These are phyloP conservation scores for Hemichromis elongatus DNA, from an alignment of 2,113 vertebrate species.

Conservation along the genomic window DNA sequence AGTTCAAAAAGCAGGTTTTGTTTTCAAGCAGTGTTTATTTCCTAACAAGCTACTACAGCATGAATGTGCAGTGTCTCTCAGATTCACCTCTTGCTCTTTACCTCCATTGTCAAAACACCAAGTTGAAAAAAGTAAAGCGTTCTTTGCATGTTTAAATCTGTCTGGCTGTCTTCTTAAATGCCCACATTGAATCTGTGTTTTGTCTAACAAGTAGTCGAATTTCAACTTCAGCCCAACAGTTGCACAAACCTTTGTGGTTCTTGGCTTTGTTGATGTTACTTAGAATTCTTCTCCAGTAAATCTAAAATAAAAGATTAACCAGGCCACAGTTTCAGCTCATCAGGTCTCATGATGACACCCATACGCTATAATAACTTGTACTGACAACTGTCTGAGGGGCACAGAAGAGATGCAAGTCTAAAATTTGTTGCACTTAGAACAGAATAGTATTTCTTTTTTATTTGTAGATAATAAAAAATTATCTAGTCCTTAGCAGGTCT, in stretches of 20 bases:
- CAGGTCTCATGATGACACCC: background rate
- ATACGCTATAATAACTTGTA: background rate
- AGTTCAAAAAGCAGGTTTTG: background rate
- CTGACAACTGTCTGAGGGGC: background rate
- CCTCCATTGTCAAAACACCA: background rate
- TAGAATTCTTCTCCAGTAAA: background rate
- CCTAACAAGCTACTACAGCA: background rate
- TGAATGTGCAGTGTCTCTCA: background rate
- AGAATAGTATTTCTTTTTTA: no score
- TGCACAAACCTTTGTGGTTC: background rate
- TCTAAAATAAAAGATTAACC: background rate
- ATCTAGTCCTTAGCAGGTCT: background rate
- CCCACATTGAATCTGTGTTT: background rate
- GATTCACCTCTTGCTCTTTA: background rate
- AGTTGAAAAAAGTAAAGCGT: background rate
- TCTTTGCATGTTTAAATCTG: background rate
- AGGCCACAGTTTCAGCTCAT: background rate
- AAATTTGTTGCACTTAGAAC: background rate
- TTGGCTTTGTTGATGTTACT: background rate
- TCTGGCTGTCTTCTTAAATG: background rate
- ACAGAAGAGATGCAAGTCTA: background rate
- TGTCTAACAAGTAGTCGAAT: background rate
- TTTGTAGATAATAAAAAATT: background rate
- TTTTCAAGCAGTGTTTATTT: background rate
- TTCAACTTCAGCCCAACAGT: background rate